Base-by-base conservation (phyloP, 2,113 vertebrate genomes). In the Melanostigma gelatinosum region DNA sequence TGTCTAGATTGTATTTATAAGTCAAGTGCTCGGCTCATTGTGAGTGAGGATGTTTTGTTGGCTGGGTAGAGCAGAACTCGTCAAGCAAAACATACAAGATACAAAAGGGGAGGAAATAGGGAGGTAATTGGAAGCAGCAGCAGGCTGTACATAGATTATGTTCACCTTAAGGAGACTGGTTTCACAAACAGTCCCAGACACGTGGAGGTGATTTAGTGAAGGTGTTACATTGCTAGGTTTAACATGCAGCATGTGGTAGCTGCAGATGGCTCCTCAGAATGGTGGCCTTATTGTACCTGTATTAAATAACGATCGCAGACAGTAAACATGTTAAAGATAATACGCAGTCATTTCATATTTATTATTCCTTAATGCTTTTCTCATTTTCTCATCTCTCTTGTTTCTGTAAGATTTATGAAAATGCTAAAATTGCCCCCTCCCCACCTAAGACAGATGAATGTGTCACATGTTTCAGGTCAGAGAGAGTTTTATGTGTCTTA, bases 391-490 rank as follows among this genome's bases (percentile, higher is more conserved):
- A 24, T 80, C 80, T 73, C 64, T 84, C 46, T 74, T 64, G 50
- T 57, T 76, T 79, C 24, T 85, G 46, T 63, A 68, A 61, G 22
- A 73, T 64, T 50, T 48, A 79, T 68, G 36, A 66, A 75, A 91
- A 79, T 72, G 12, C 13, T 50, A 72, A 55, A 76, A 71, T 68
- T 44, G 27, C 34, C 15, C 68, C 46, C 10, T 58, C 62, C 70
- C 79, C 80, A 87, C 62, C 69, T 63, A 71, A 90, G 86, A 90
- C 86, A 72, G 29, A 83, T 82, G 86, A 92, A 91, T 90, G 89
- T 90, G 79, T 87, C 62, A 75, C 69, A 60, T 52, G n/a, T 68
- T 88, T 80, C 54, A 76, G 50, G 48, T 72, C 29, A 79, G 63
- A 76, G n/a, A 55, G 36, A 55, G 20, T 27, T 82, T 63, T 61